Evolutionary conservation across 2,113 vertebrate genomes (phyloP).

Genomic region (Vombatus ursinus): DNA sequence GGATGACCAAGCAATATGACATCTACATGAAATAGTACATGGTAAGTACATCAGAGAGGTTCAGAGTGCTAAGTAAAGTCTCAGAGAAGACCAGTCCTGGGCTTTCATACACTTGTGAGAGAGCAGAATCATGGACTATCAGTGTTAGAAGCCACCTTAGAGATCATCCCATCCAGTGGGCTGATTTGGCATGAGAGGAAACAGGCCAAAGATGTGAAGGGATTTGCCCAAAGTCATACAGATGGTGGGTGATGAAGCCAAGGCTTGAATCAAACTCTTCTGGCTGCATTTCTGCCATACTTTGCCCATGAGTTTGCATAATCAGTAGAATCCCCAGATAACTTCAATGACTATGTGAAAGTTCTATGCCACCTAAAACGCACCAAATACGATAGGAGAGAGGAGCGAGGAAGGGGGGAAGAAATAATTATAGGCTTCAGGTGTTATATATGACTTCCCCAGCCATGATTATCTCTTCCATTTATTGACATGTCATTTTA

Average conservation of each 20-base stretch:
- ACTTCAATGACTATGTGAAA: constrained; percentile 43
- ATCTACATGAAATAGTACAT: not conserved
- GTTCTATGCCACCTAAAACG: not conserved
- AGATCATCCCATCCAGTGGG: not conserved
- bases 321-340: constrained; percentile 8
- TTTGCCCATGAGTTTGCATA: constrained; percentile 21
- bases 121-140: not conserved
- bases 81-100: not conserved
- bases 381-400: not conserved
- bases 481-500: constrained; percentile 51
- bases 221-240: not conserved
- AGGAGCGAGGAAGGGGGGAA: not conserved
- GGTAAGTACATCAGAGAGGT: not conserved
- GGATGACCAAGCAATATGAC: not conserved
- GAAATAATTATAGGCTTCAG: constrained; percentile 55
- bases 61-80: not conserved
- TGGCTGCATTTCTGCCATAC: not conserved
- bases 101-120: not conserved
- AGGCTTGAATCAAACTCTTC: not conserved
- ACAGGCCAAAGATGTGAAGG: not conserved
- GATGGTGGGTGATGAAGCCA: not conserved
- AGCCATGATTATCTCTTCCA: constrained; percentile 66
- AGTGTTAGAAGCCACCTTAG: not conserved
- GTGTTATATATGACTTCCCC: constrained; percentile 37
- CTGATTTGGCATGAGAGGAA: not conserved